A percentile compares a stretch with the other conserved stretches of the same genome.
These are phyloP conservation scores for Stenodema calcarata DNA, from an alignment of 2,888 invertebrate species.

Conservation along the genomic window DNA sequence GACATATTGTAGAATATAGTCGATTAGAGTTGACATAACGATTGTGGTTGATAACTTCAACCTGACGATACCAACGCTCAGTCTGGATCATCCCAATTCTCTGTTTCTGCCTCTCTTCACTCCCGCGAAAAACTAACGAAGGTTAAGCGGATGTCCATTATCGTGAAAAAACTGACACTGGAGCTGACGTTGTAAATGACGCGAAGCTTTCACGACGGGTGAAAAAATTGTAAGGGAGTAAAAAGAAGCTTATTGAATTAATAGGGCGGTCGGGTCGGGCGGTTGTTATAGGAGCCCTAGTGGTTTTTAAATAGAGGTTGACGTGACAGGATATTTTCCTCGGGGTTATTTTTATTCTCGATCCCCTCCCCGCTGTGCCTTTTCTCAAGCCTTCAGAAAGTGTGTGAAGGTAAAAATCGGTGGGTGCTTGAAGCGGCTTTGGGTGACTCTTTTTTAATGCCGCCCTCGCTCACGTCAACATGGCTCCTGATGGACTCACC, in stretches of 20 bases:
- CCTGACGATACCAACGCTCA: background rate
- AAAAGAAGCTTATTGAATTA: constrained; percentile 19
- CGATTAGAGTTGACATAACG: background rate
- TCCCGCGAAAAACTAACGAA: background rate
- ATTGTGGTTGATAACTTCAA: background rate
- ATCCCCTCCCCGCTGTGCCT: background rate
- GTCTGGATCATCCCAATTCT: background rate
- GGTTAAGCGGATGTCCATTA: constrained; percentile 11
- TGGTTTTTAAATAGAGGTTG: constrained; percentile 7
- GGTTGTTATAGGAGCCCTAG: background rate
- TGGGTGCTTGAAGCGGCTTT: background rate
- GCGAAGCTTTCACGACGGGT: background rate
- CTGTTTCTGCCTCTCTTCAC: background rate
- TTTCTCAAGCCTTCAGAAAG: background rate
- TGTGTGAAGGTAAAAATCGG: background rate
- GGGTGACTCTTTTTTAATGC: too few species aligned
- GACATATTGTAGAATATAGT: too few species aligned
- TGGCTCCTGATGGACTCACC: background rate
- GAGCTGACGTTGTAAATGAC: constrained; percentile 1
- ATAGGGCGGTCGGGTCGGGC: background rate
- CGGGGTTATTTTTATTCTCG: background rate
- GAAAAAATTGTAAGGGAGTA: constrained; percentile 1
- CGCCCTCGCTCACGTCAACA: too few species aligned
- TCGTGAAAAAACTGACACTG: constrained; percentile 1
- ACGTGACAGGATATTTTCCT: constrained; percentile 16